Conservation (phyloP, 2,888 invertebrate species). For the Isotomurus palustris region DNA sequence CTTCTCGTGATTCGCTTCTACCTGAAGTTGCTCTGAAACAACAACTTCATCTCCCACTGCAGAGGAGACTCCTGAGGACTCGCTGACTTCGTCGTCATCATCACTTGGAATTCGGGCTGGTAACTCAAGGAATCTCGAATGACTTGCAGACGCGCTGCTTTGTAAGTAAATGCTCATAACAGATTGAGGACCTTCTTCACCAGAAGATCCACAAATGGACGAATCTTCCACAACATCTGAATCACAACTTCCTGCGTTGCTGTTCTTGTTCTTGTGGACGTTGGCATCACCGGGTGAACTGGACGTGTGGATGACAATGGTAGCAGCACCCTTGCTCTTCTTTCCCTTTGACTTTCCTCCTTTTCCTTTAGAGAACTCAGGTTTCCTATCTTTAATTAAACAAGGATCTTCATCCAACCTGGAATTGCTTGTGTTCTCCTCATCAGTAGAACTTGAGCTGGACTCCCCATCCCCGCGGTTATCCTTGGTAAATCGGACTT, state of each 20-base stretch:
- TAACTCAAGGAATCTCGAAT: slow-evolving; percentile 35
- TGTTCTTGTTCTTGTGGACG: not conserved
- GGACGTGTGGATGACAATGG: not conserved
- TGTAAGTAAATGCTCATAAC: not conserved
- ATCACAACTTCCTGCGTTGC: not conserved
- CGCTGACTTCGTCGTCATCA: slow-evolving; percentile 34
- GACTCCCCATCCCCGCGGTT: slow-evolving; percentile 12
- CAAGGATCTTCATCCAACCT: slow-evolving; percentile 39
- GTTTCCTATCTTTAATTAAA: slow-evolving; percentile 38
- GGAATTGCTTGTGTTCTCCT: slow-evolving; percentile 22
- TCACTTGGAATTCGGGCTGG: slow-evolving; percentile 36
- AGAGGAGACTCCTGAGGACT: slow-evolving; percentile 11
- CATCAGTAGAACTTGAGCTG: slow-evolving; percentile 20
- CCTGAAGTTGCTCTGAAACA: not conserved
- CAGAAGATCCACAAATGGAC: not conserved
- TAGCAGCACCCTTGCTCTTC: slow-evolving; percentile 5
- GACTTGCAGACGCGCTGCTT: slow-evolving; percentile 2
- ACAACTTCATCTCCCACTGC: slow-evolving; percentile 10
- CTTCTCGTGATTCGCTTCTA: not conserved
- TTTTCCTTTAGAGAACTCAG: slow-evolving; percentile 32
- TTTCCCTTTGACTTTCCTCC: slow-evolving; percentile 14
- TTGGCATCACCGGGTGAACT: not conserved
- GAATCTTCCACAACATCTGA: not conserved
- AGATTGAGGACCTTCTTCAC: not conserved
- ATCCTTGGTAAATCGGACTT: slow-evolving; percentile 1